These are phyloP conservation scores for Rhipidura dahli DNA, from an alignment of 2,113 vertebrate genomes.

Conservation along the genomic window DNA sequence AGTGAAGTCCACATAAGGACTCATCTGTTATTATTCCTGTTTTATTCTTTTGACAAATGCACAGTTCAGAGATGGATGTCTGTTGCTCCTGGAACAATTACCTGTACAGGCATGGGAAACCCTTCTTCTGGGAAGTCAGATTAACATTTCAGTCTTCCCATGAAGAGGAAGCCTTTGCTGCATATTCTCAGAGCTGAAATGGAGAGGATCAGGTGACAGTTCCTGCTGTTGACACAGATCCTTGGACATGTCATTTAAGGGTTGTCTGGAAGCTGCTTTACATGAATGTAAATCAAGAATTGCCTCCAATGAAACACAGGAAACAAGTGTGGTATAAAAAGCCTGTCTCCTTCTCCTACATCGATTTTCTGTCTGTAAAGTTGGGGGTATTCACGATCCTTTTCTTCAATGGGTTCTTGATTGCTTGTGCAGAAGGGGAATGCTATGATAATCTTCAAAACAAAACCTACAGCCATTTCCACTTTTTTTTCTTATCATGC, in stretches of 20 bases:
- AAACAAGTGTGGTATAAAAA: neutral
- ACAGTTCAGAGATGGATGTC: neutral
- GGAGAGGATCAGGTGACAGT: neutral
- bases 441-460: slow-evolving; percentile 33
- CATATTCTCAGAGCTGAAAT: neutral
- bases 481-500: slow-evolving; percentile 13
- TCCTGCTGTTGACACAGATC: neutral
- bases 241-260: neutral
- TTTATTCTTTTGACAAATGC: neutral
- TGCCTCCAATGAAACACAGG: neutral
- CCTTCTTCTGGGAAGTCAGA: neutral
- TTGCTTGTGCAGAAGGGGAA: slow-evolving; percentile 35
- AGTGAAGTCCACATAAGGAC: neutral
- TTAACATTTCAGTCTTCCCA: neutral
- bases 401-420: slow-evolving; percentile 1
- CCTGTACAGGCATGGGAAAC: neutral
- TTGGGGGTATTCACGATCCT: neutral
- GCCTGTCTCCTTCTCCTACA: neutral
- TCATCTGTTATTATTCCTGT: neutral
- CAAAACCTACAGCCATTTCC: slow-evolving; percentile 23
- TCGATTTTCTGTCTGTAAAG: neutral
- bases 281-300: neutral
- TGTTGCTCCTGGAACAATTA: neutral
- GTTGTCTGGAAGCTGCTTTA: neutral
- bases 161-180: neutral